These are phyloP conservation scores for Aethina tumida DNA, from an alignment of 1,140 invertebrate species.

Conservation along the genomic window DNA sequence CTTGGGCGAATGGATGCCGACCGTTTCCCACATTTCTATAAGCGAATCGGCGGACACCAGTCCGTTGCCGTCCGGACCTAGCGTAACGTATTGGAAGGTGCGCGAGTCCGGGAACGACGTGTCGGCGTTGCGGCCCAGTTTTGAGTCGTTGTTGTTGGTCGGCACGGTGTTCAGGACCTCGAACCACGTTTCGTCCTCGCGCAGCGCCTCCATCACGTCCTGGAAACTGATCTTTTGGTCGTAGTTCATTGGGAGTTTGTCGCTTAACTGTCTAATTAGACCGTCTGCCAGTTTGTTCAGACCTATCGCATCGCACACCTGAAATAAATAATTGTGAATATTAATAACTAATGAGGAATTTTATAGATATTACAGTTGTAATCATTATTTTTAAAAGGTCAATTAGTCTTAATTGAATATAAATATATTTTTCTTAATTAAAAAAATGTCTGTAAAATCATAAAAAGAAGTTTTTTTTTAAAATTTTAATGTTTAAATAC, in stretches of 20 bases:
- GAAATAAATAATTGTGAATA: too few relatives aligned
- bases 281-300: conserved; percentile 49
- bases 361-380: too few relatives aligned
- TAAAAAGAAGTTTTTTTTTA: too few relatives aligned
- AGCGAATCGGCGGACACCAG: conserved; percentile 40
- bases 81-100: conserved; percentile 29
- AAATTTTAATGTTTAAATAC: too few relatives aligned
- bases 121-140: conserved; percentile 19
- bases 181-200: conserved; percentile 39
- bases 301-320: conserved; percentile 39
- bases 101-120: conserved; percentile 29
- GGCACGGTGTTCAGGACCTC: conserved; percentile 33
- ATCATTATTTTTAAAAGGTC: too few relatives aligned
- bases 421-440: too few relatives aligned
- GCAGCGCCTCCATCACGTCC: conserved; percentile 54
- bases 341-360: too few relatives aligned
- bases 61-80: conserved; percentile 34
- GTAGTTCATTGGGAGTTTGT: conserved; percentile 51
- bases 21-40: conserved; percentile 61
- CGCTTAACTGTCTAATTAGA: conserved; percentile 55
- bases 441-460: too few relatives aligned
- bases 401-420: too few relatives aligned
- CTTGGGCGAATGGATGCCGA: conserved; percentile 52
- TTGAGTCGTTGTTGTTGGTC: conserved; percentile 20
- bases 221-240: conserved; percentile 58